Conservation (phyloP, 2,888 invertebrate genomes). For the Odontothrips loti region DNA sequence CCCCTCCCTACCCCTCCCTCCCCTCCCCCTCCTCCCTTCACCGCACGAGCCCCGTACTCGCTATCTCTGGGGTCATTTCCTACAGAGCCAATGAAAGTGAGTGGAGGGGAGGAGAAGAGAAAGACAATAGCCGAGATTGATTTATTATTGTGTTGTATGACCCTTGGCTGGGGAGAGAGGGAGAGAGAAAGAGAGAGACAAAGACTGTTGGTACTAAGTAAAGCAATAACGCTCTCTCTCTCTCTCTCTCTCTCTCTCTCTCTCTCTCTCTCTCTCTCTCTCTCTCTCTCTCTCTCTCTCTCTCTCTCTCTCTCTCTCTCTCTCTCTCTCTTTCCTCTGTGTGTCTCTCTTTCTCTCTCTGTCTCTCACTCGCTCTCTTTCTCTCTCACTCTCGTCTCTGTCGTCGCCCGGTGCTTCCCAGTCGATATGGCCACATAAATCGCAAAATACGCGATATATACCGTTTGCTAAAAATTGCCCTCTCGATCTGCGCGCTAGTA, state of each 20-base stretch:
- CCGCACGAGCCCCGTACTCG: not conserved
- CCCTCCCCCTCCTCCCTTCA: not conserved
- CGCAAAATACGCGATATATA: not conserved
- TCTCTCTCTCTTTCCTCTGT: too few species aligned
- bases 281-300: too few species aligned
- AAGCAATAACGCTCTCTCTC: not conserved
- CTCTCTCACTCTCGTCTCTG: too few species aligned
- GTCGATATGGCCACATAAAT: not conserved
- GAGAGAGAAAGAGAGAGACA: not conserved
- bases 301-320: too few species aligned
- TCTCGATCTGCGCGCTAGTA: not conserved
- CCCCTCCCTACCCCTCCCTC: not conserved
- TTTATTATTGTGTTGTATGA: constrained; percentile 3
- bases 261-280: too few species aligned
- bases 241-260: not conserved
- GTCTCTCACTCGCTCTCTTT: too few species aligned
- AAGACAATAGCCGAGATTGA: not conserved
- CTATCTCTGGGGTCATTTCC: too few species aligned
- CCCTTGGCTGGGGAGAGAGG: not conserved
- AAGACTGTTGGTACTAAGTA: not conserved
- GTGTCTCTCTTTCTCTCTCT: too few species aligned
- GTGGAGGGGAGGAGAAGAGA: not conserved
- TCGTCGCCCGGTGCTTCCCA: too few species aligned
- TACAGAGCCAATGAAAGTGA: not conserved
- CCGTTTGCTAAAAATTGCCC: not conserved